A percentile compares a stretch with the other conserved stretches of the same genome.
These are phyloP conservation scores for Gobio occitaniae DNA, from an alignment of 2,797 vertebrate species.

Conservation along the genomic window DNA sequence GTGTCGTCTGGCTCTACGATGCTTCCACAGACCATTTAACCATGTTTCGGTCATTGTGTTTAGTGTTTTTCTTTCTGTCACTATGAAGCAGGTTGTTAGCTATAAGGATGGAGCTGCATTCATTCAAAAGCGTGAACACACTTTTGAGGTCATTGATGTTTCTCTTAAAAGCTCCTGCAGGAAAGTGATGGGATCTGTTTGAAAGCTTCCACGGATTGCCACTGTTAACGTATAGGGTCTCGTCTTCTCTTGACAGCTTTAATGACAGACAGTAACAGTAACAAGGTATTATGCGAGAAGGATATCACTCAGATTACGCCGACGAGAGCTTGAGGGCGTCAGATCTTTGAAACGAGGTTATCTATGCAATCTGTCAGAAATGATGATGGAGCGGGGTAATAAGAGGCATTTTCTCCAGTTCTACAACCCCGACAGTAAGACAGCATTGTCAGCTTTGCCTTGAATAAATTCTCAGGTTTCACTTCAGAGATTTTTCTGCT, in stretches of 20 bases:
- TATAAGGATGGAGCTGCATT: slow-evolving; percentile 51
- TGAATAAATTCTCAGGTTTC: slow-evolving; percentile 33
- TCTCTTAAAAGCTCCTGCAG: neutral
- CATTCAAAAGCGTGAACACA: slow-evolving; percentile 48
- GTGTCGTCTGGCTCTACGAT: neutral
- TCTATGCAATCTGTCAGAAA: slow-evolving; percentile 74
- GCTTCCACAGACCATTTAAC: slow-evolving; percentile 17
- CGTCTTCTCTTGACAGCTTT: slow-evolving; percentile 66
- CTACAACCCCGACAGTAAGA: slow-evolving; percentile 27
- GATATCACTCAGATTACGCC: slow-evolving; percentile 79
- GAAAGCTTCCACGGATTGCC: slow-evolving; percentile 7
- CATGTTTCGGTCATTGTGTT: neutral
- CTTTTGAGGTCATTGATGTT: slow-evolving; percentile 55
- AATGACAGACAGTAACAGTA: slow-evolving; percentile 78
- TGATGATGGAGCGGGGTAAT: slow-evolving; percentile 74
- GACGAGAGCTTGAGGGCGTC: slow-evolving; percentile 71
- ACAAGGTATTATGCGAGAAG: slow-evolving; percentile 76
- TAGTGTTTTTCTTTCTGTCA: neutral
- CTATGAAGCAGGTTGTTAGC: neutral
- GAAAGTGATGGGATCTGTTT: neutral
- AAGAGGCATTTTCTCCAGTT: slow-evolving; percentile 65
- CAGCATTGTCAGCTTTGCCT: slow-evolving; percentile 43
- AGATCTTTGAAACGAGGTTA: slow-evolving; percentile 73
- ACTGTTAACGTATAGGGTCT: neutral
- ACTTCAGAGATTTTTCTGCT: slow-evolving; percentile 36